Percentiles rank a stretch among this genome's conserved stretches.
phyloP scores from a whole-genome alignment of 2,113 vertebrate species.

The Chamaea fasciata region DNA sequence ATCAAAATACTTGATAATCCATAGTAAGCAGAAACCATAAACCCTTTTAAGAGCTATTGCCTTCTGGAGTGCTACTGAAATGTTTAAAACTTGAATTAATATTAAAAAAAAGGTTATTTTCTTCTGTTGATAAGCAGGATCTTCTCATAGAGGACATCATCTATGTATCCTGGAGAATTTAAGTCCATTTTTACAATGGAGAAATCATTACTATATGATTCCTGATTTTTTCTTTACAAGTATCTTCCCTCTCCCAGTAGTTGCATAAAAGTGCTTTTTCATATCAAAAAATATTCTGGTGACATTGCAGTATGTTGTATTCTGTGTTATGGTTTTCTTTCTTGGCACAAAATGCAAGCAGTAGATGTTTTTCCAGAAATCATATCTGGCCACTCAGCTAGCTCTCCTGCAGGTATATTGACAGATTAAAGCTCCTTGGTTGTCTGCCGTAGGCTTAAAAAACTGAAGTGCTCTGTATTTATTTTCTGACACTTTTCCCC shows the following conservation, averaged over 20 bases:
- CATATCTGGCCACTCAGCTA: background rate
- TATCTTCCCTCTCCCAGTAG: background rate
- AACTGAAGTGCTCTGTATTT: background rate
- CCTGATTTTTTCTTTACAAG: background rate
- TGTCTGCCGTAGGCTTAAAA: background rate
- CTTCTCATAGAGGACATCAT: background rate
- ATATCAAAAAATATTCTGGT: background rate
- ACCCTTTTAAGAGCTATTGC: background rate
- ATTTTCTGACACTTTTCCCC: background rate
- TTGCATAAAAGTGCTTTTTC: background rate
- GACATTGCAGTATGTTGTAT: background rate
- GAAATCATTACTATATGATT: background rate
- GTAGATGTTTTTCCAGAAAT: background rate
- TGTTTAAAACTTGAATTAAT: background rate
- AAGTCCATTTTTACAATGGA: background rate
- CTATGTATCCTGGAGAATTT: background rate
- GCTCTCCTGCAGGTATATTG: background rate
- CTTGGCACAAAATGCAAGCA: background rate
- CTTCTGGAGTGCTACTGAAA: background rate
- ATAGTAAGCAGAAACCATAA: background rate
- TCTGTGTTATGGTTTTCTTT: background rate
- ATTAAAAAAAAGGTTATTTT: background rate
- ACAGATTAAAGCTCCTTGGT: background rate
- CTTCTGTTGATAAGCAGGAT: background rate
- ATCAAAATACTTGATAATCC: background rate